phyloP scores from a whole-genome alignment of 2,113 vertebrate species.

The Bos taurus region ARS-UCD2.0 NC_037333.1:86536501-86537000 shows the following conservation, averaged over 20 bases:
- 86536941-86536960: background rate
- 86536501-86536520: background rate
- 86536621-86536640: background rate
- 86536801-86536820: background rate
- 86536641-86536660: background rate
- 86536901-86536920: background rate
- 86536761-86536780: background rate
- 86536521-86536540: background rate
- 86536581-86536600: background rate
- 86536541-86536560: background rate
- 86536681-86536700: background rate
- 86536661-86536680: background rate
- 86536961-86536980: background rate
- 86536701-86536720: background rate
- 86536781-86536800: background rate
- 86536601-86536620: background rate
- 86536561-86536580: background rate
- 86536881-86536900: background rate
- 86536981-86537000: background rate
- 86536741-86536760: background rate
- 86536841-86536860: background rate
- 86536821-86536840: background rate
- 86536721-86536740: background rate
- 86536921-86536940: background rate
- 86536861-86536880: background rate